These are phyloP conservation scores for Gnathonemus echidnorhynchus DNA, from an alignment of 2,113 vertebrate species.

Conservation along the genomic window DNA sequence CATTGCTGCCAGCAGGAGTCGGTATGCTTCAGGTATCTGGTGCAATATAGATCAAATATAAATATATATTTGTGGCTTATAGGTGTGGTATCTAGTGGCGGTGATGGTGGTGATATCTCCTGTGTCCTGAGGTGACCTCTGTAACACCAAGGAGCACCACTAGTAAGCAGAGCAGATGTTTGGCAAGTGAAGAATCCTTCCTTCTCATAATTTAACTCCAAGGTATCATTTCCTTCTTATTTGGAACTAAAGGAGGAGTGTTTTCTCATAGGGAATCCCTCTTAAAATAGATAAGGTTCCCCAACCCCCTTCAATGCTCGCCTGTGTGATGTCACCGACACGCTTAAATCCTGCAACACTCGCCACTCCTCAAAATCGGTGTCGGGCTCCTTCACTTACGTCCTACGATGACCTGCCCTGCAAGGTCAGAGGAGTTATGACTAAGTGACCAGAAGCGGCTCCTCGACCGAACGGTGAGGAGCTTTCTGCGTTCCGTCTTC, in stretches of 20 bases:
- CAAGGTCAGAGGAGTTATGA: not conserved
- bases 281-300: not conserved
- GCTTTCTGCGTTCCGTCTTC: not conserved
- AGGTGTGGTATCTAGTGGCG: not conserved
- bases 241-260: not conserved
- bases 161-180: not conserved
- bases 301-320: not conserved
- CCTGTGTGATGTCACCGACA: not conserved
- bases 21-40: not conserved
- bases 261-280: not conserved
- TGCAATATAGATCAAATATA: not conserved
- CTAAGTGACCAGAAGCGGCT: not conserved
- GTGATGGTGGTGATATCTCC: not conserved
- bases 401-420: not conserved
- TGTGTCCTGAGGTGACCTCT: not conserved
- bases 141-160: not conserved
- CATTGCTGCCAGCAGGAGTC: not conserved
- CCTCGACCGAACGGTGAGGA: not conserved
- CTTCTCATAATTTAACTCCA: not conserved
- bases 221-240: not conserved
- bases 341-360: not conserved
- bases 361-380: not conserved
- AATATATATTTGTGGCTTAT: not conserved
- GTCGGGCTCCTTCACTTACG: not conserved
- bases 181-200: not conserved